Evolutionary conservation across 2,797 vertebrate genomes (phyloP).

Genomic region (Cossypha heuglini): DNA sequence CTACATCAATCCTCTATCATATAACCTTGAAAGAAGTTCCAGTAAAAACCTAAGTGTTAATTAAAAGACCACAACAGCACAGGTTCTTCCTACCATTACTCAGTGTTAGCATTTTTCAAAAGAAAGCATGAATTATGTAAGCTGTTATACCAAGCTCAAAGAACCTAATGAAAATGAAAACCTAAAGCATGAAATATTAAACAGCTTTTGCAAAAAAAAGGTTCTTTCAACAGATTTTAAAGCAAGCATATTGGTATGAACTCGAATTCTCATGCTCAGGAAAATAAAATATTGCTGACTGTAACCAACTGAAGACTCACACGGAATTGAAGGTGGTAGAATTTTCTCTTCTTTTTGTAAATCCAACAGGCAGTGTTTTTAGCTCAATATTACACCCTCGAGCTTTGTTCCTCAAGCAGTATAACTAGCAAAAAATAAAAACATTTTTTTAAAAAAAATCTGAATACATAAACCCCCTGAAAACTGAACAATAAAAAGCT

Average conservation of each 20-base stretch:
- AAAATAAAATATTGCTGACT: background rate
- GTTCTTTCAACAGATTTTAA: background rate
- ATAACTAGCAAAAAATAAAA: constrained; percentile 73
- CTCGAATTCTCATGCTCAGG: background rate
- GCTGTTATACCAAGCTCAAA: background rate
- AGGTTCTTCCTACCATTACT: background rate
- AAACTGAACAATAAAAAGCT: background rate
- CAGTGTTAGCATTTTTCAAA: background rate
- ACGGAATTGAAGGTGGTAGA: constrained; percentile 81
- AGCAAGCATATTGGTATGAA: background rate
- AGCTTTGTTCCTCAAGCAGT: constrained; percentile 79
- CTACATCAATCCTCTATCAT: background rate
- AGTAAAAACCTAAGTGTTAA: background rate
- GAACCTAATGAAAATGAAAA: background rate
- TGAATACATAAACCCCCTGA: background rate
- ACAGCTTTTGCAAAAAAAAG: background rate
- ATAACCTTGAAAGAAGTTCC: background rate
- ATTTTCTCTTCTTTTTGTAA: constrained; percentile 90
- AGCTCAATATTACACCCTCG: constrained; percentile 82
- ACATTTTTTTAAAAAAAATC: background rate
- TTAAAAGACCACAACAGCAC: background rate
- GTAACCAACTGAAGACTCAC: constrained; percentile 71
- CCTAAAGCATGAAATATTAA: background rate
- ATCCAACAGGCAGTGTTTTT: constrained; percentile 85
- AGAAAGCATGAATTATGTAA: background rate